Base-by-base conservation (phyloP, 1,140 invertebrate species). In the Achroia grisella region DNA sequence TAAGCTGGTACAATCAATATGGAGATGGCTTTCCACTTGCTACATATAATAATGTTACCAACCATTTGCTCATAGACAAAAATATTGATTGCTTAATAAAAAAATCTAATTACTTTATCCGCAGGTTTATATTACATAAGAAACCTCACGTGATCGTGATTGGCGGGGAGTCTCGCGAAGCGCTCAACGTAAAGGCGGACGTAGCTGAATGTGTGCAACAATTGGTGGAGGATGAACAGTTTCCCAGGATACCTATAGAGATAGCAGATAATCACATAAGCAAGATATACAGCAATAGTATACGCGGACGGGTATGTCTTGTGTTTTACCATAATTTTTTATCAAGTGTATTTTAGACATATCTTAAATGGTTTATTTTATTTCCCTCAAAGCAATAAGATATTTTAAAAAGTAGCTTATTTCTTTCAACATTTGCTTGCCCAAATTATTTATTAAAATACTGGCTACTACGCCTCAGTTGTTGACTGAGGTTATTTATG, bases 61-160 rank as follows among this genome's bases (percentile, higher is more conserved):
- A n/a, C n/a, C n/a, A n/a, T n/a, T n/a, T n/a, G n/a, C n/a, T n/a
- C n/a, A n/a, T n/a, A n/a, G n/a, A n/a, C n/a, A n/a, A n/a, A n/a
- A n/a, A n/a, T n/a, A n/a, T n/a, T n/a, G n/a, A n/a, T n/a, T n/a
- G n/a, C n/a, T n/a, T n/a, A 29, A 29, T 29, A 6, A 29, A 29
- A 29, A 29, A n/a, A n/a, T n/a, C n/a, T 29, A 59, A 97, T 12
- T 67, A 89, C 11, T 91, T 91, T 13, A 64, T 98, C 9, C 89
- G 89, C 51, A 92, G 96, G 52, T 98, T 99, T 56, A 95, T 99
- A 17, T 77, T 89, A 0, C 90, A 89, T 1, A 98, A 97, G 71
- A 97, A 97, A 65, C 98, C 98, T 0, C 98, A 99, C 79, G 92
- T 97, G 4, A 91, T 99, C 37, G 93, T 91, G 0, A 91, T 99